Evolutionary conservation across 2,113 vertebrate genomes (phyloP), one percentile per base, ranked within the genome.

Genomic region (Pogonocichla stellata): DNA sequence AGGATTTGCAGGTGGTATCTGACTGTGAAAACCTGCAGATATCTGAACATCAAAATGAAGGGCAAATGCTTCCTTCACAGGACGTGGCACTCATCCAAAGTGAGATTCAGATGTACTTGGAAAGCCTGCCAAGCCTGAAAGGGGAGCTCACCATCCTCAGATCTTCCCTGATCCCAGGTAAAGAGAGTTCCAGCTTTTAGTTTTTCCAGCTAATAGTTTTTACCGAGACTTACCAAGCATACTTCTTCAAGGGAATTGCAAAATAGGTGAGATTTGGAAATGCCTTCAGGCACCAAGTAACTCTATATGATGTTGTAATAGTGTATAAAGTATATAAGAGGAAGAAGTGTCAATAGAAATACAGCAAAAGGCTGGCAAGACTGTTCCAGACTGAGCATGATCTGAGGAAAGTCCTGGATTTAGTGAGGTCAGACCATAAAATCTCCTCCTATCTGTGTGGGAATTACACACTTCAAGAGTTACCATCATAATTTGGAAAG

Each of bases 81-180:
- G 93, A 98, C 0, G 26, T 69, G 10, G 83, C 79, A 25, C 50
- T 83, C 19, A 93, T 98, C 67, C 92, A 1, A 48, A 96, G 70
- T 23, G 98, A 99, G 58, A 98, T 99, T 93, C 86, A 94, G 53
- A 57, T 12, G 10, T 98, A 98, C 70, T 83, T 99, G 80, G 98
- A 98, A 97, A 97, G 94, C 88, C 96, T 99, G 24, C 99, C 99
- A 1, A 90, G 97, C 15, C 86, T 99, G 70, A 98, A 93, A 54
- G 99, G 99, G 42, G 93, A 98, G 7, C 70, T 99, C 65, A 94
- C 78, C 8, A 95, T 99, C 60, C 98, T 99, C 47, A 98, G 69
- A 73, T 99, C 99, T 50, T 87, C 98, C 20, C 86, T 98, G 47
- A 98, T 99, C 47, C 98, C 99, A 98, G 99, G 99, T 99, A 98